These are phyloP conservation scores for Kradibia gibbosae DNA, from an alignment of 1,140 invertebrate species.

Conservation along the genomic window DNA sequence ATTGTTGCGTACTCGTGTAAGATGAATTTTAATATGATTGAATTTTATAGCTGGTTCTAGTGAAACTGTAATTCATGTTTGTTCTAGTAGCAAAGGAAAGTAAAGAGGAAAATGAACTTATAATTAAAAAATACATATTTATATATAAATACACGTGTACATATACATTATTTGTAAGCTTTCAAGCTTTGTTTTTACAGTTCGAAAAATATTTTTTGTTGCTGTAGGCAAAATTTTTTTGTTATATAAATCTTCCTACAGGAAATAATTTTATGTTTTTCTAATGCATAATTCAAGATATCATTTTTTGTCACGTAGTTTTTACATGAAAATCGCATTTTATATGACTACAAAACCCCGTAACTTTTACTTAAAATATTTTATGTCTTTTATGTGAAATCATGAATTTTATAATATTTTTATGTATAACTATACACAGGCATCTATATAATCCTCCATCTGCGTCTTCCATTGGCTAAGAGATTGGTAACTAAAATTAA, in stretches of 20 bases:
- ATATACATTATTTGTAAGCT: not conserved
- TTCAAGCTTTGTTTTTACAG: not conserved
- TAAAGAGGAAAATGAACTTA: not conserved
- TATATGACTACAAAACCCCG: not conserved
- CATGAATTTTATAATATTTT: not conserved
- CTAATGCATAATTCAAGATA: not conserved
- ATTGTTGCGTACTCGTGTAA: too few species aligned
- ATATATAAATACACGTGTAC: too few species aligned
- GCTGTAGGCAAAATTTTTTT: not conserved
- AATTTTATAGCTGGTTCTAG: not conserved
- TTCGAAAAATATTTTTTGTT: not conserved
- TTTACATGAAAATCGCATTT: slow-evolving; percentile 12
- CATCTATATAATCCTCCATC: too few species aligned
- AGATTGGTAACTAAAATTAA: too few species aligned
- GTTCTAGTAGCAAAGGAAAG: not conserved
- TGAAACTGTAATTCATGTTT: not conserved
- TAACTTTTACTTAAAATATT: slow-evolving; percentile 15
- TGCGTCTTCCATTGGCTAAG: too few species aligned
- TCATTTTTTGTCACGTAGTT: not conserved
- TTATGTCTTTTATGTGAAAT: not conserved
- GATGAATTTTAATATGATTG: not conserved
- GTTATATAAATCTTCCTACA: not conserved
- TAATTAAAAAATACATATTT: not conserved
- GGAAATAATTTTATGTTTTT: not conserved
- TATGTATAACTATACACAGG: too few species aligned